Conservation (phyloP, 2,888 invertebrate species). For the Stenodera caucasica region DNA sequence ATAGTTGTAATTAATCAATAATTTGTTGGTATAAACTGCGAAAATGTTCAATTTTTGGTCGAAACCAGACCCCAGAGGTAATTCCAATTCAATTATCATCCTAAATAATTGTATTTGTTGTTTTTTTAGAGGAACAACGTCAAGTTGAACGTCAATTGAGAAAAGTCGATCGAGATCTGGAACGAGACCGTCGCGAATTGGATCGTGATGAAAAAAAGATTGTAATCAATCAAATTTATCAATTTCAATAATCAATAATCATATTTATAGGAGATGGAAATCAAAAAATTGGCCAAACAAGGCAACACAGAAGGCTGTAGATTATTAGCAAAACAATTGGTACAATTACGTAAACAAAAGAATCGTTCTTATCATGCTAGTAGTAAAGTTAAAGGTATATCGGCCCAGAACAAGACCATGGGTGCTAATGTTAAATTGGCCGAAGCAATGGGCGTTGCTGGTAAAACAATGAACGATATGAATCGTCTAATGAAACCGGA, state of each 20-base stretch:
- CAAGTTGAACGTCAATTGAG: conserved; percentile 79
- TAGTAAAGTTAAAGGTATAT: conserved; percentile 77
- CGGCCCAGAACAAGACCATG: conserved; percentile 87
- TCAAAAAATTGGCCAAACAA: conserved; percentile 84
- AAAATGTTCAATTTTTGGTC: conserved; percentile 43
- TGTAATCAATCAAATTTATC: conserved; percentile 56
- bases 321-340: conserved; percentile 85
- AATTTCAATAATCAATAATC: neutral
- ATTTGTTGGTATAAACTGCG: neutral
- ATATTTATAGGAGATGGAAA: conserved; percentile 73
- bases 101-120: conserved; percentile 9
- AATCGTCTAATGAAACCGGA: conserved; percentile 86
- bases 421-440: conserved; percentile 86
- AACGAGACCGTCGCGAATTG: conserved; percentile 76
- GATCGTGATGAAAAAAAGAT: conserved; percentile 90
- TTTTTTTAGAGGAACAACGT: conserved; percentile 84
- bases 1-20: conserved; percentile 12
- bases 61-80: conserved; percentile 56
- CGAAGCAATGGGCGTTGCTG: conserved; percentile 84
- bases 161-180: conserved; percentile 81
- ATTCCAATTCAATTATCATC: too few relatives aligned
- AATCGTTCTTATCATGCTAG: conserved; percentile 78
- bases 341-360: conserved; percentile 86
- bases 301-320: conserved; percentile 84
- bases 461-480: conserved; percentile 87